These are phyloP conservation scores for Acanthosepion esculentum DNA, from an alignment of 2,888 invertebrate genomes.

Conservation along the genomic window DNA sequence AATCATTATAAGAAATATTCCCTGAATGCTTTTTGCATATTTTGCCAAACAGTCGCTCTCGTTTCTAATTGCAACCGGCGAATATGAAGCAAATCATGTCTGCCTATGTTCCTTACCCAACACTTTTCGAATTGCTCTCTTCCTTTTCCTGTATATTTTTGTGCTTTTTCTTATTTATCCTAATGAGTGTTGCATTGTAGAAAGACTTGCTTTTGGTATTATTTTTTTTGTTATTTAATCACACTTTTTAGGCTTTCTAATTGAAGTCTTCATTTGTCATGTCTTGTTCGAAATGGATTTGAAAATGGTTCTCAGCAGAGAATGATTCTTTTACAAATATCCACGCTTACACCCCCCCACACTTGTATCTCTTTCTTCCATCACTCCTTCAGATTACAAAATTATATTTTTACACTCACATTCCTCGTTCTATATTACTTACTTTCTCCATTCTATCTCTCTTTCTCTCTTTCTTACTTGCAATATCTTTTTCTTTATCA, in stretches of 20 bases:
- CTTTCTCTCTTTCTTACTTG: too few relatives aligned
- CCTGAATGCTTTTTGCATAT: background rate
- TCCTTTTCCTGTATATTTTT: background rate
- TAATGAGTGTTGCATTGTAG: background rate
- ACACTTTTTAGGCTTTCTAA: background rate
- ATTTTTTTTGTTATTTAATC: background rate
- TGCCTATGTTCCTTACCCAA: background rate
- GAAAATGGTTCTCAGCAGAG: background rate
- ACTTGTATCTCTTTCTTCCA: too few relatives aligned
- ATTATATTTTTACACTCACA: too few relatives aligned
- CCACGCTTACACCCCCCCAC: background rate
- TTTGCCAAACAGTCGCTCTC: background rate
- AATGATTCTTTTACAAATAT: background rate
- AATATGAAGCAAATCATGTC: background rate
- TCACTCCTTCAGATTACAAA: too few relatives aligned
- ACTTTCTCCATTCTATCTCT: too few relatives aligned
- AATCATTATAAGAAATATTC: slow-evolving; percentile 33
- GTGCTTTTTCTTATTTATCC: background rate
- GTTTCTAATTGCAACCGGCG: background rate
- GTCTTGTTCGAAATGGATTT: background rate
- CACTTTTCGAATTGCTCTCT: background rate
- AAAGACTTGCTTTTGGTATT: background rate
- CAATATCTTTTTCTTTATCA: too few relatives aligned
- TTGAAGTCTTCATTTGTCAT: background rate
- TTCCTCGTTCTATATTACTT: too few relatives aligned